Conservation (phyloP, 2,797 vertebrate species). For the Phoebastria nigripes region DNA sequence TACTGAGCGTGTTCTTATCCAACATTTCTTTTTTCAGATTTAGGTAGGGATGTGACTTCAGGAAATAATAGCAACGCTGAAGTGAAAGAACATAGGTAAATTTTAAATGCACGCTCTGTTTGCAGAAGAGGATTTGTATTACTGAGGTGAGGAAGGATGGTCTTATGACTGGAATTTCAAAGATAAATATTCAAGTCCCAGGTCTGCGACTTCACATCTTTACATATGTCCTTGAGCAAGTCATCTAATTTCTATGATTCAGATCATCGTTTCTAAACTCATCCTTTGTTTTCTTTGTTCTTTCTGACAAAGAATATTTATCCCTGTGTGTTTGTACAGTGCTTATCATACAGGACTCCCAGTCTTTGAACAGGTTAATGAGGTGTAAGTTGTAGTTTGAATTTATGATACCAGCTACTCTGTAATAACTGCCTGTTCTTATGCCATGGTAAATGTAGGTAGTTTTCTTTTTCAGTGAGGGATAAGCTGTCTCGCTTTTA, state of each 20-base stretch:
- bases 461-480: background rate
- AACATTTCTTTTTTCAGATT: background rate
- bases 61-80: rapidly evolving
- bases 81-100: background rate
- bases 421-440: background rate
- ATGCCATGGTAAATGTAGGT: background rate
- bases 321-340: background rate
- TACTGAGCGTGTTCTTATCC: background rate
- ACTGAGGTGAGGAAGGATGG: background rate
- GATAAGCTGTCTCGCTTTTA: background rate
- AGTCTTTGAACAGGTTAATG: conserved; percentile 29
- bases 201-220: background rate
- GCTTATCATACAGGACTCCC: background rate
- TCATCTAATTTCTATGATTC: background rate
- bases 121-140: background rate
- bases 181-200: background rate
- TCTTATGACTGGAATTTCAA: background rate
- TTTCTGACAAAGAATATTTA: background rate
- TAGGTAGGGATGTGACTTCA: background rate
- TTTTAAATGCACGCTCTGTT: background rate
- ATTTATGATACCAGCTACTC: background rate
- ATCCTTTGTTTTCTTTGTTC: conserved; percentile 1
- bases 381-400: background rate
- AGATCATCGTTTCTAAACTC: background rate
- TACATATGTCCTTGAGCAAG: background rate